Conservation (phyloP, 2,888 invertebrate genomes). For the Chaetogeoica ovagalla region DNA sequence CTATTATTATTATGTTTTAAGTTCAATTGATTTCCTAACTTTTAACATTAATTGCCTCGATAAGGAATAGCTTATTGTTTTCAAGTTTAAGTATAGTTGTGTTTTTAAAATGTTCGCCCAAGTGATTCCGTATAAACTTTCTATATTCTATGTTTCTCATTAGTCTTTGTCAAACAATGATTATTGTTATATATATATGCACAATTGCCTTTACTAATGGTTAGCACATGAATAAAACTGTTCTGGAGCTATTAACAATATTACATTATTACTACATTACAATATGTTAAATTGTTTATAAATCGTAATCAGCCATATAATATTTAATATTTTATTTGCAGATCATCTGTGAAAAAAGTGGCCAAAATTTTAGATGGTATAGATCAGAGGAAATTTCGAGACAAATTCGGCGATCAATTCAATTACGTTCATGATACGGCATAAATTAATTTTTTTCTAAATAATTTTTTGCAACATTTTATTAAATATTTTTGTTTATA, state of each 20-base stretch:
- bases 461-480: background rate
- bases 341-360: conserved; percentile 61
- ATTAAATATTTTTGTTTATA: background rate
- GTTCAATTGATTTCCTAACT: no score
- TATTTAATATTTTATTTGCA: conserved; percentile 56
- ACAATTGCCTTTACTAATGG: no score
- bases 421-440: conserved; percentile 59
- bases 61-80: no score
- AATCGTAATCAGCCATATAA: background rate
- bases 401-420: conserved; percentile 64
- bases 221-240: no score
- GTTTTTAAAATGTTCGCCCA: no score
- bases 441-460: conserved; percentile 6
- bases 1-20: no score
- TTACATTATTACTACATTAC: background rate
- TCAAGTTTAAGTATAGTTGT: no score
- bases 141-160: no score
- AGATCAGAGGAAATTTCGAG: conserved; percentile 60
- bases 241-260: background rate
- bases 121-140: no score
- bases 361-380: conserved; percentile 60
- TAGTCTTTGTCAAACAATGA: no score
- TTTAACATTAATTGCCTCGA: no score
- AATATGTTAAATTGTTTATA: background rate
- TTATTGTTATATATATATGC: no score